Evolutionary conservation across 2,888 invertebrate genomes (phyloP).

Genomic region (Leucoptera coffeella): DNA sequence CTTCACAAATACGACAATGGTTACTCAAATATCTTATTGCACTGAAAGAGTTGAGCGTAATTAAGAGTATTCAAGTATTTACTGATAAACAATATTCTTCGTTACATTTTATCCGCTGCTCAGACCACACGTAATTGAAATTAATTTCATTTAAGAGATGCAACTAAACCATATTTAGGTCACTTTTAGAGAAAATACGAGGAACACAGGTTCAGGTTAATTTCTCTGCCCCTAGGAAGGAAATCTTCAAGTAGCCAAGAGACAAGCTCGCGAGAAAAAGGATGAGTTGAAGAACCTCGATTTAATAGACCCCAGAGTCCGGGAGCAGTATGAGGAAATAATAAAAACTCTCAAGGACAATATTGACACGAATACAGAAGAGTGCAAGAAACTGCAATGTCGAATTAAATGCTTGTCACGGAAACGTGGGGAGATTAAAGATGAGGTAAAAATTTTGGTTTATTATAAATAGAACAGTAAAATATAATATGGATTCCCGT

Average conservation of each 20-base stretch:
- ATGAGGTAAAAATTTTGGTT: conserved; percentile 35
- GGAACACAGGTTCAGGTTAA: background rate
- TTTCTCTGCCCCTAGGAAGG: conserved; percentile 20
- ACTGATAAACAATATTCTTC: too few relatives aligned
- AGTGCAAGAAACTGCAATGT: conserved; percentile 35
- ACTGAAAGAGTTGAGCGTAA: too few relatives aligned
- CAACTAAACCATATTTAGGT: too few relatives aligned
- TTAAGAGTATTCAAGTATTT: too few relatives aligned
- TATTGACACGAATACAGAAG: conserved; percentile 25
- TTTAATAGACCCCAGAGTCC: conserved; percentile 29
- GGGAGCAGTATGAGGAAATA: conserved; percentile 22
- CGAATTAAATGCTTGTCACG: conserved; percentile 42
- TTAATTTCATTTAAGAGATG: too few relatives aligned
- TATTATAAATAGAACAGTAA: too few relatives aligned
- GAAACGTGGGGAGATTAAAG: conserved; percentile 27
- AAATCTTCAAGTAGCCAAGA: conserved; percentile 30
- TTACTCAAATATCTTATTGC: too few relatives aligned
- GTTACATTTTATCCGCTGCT: too few relatives aligned
- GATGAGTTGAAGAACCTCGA: conserved; percentile 37
- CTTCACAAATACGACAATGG: too few relatives aligned
- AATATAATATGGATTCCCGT: too few relatives aligned
- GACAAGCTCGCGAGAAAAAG: conserved; percentile 36
- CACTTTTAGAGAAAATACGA: too few relatives aligned
- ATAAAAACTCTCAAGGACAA: conserved; percentile 29
- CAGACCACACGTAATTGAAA: too few relatives aligned